Conservation (phyloP, 1,140 invertebrate species). For the Artemia franciscana region DNA sequence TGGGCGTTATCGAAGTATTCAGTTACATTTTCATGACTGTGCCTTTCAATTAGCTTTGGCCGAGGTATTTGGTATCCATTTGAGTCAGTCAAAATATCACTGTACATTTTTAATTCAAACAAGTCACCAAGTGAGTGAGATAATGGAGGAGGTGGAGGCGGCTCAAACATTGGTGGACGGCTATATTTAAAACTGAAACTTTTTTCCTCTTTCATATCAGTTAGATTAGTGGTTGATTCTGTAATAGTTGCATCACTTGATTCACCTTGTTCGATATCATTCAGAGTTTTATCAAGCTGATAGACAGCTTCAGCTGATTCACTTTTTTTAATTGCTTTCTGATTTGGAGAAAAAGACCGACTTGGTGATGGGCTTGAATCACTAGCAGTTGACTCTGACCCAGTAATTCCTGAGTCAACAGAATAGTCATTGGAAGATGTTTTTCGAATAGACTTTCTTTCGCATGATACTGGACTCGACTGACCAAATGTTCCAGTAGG, state of each 20-base stretch:
- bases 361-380: neutral
- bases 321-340: neutral
- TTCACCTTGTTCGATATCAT: neutral
- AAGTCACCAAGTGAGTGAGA: neutral
- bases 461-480: neutral
- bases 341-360: neutral
- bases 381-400: neutral
- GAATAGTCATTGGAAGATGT: neutral
- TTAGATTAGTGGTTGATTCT: neutral
- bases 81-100: neutral
- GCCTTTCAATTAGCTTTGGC: neutral
- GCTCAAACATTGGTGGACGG: neutral
- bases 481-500: neutral
- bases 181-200: neutral
- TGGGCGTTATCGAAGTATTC: neutral
- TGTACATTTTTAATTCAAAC: neutral
- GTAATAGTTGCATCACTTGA: neutral
- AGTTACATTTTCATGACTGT: neutral
- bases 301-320: neutral
- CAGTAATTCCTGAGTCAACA: neutral
- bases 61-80: neutral
- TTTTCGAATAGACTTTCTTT: neutral
- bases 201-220: neutral
- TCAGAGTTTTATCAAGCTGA: neutral
- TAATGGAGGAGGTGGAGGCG: neutral